Evolutionary conservation across 1,140 invertebrate genomes (phyloP), one percentile per base, ranked within the genome.

Genomic region (Andricus grossulariae): DNA sequence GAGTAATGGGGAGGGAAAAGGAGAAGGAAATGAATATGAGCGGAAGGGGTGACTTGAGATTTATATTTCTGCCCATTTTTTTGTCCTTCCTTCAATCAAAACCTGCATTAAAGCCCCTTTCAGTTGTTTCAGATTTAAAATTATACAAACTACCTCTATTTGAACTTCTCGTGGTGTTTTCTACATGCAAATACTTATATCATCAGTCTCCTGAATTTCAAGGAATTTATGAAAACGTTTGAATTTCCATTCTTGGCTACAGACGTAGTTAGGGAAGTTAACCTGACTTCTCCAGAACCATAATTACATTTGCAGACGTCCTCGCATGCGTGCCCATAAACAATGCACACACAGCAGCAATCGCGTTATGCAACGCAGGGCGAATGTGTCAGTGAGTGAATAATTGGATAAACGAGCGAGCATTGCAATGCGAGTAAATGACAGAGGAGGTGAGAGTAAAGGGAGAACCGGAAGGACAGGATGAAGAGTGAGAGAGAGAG

Each of bases 261-360:
- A 54, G n/a, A 19, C 52, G 39, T 13, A 32, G 60, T 32, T 39
- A n/a, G 60, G 60, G 60, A 39, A 16, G 60, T 25, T 10, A 66
- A 66, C 60, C 25, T 66, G 60, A 66, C 60, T 66, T 39, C 60
- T 66, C 60, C 45, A 66, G 60, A 66, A 66, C 60, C 60, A 66
- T 66, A 66, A 66, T 66, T 66, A 66, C 60, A 66, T 66, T 66
- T 32, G 60, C 39, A 45, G 60, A 66, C 60, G 39, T 66, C 60
- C 60, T 66, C 32, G 60, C 60, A 66, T 66, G 60, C 60, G 60
- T 32, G 60, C 60, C 60, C 60, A 66, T 66, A 66, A 66, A 66
- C 60, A 66, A 66, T 66, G 32, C 60, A 66, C 32, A 66, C 25
- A 66, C 39, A 32, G 60, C 25, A 66, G 60, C 60, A 66, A 45